Base-by-base conservation (phyloP, 2,888 invertebrate genomes). In the Clunio marinus region DNA sequence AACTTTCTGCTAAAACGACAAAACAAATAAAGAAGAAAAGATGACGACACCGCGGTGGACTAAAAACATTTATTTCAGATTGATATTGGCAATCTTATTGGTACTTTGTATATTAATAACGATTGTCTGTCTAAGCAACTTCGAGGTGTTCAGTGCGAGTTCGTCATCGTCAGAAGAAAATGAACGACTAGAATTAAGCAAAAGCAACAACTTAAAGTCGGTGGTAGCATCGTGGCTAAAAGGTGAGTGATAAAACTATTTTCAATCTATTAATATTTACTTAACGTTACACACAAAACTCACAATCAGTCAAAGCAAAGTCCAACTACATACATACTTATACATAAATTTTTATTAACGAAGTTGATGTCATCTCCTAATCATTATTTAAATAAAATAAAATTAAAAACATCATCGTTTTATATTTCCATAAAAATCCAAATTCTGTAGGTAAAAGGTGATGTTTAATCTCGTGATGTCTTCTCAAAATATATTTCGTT, bases 1-100 rank as follows among this genome's bases (percentile, higher is more conserved):
- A 37, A 60, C 37, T 60, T n/a, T n/a, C n/a, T n/a, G n/a, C n/a
- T n/a, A n/a, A n/a, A n/a, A n/a, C n/a, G n/a, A n/a, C n/a, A n/a
- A n/a, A n/a, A n/a, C n/a, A n/a, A n/a, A n/a, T n/a, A n/a, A n/a
- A n/a, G n/a, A n/a, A n/a, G n/a, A n/a, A n/a, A n/a, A n/a, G n/a
- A 63, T 63, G 63, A 63, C 63, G 63, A 63, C 63, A 45, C 63
- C 63, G 27, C 24, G 45, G 35, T 63, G 63, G 63, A 63, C 63
- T 17, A 63, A 45, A 41, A 63, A 27, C 41, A 24, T 17, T 15
- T 63, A 45, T 41, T 22, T 63, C 24, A 37, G 35, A 37, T 63
- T 25, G 45, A 63, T 63, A 63, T 41, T 45, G 24, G 63, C 45
- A 25, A 45, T 24, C 24, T 3, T 63, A 15, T 24, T 41, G 45